These are phyloP conservation scores for Progne subis DNA, from an alignment of 2,113 vertebrate species.

Conservation along the genomic window DNA sequence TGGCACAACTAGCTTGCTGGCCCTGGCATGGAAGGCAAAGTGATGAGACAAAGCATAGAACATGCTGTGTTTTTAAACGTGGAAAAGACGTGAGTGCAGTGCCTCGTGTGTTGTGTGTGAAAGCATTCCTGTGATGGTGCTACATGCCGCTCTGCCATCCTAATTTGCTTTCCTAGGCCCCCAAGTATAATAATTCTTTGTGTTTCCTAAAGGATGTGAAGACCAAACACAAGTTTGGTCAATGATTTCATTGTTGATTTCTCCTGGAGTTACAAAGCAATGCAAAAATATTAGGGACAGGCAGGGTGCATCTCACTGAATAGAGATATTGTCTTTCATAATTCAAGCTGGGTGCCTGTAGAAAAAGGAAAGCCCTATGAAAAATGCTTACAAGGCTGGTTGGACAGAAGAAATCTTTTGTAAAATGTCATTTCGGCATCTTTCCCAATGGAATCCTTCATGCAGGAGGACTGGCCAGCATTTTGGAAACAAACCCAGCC, in stretches of 20 bases:
- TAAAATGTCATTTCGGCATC: conserved; percentile 4
- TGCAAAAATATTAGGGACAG: conserved; percentile 40
- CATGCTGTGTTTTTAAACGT: neutral
- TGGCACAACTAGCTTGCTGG: neutral
- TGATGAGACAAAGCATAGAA: neutral
- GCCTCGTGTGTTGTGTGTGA: neutral
- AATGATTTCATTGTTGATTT: conserved; percentile 59
- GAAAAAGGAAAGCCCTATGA: neutral
- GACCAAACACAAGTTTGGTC: conserved; percentile 30
- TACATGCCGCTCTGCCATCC: conserved; percentile 22
- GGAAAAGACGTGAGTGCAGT: neutral
- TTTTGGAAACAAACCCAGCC: conserved; percentile 29
- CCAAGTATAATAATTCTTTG: conserved; percentile 52
- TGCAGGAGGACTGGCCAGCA: conserved; percentile 4
- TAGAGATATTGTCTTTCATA: conserved; percentile 12
- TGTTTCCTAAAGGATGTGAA: conserved; percentile 34
- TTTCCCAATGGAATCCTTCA: neutral
- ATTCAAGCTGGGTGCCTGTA: neutral
- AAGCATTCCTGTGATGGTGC: conserved; percentile 36
- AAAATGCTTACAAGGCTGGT: conserved; percentile 41
- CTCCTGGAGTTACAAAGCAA: neutral
- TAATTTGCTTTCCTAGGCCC: conserved; percentile 40
- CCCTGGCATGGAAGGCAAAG: neutral
- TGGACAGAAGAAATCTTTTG: conserved; percentile 3
- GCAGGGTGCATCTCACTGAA: conserved; percentile 39